Conservation (phyloP, 2,888 invertebrate genomes). For the Nomada fucata region DNA sequence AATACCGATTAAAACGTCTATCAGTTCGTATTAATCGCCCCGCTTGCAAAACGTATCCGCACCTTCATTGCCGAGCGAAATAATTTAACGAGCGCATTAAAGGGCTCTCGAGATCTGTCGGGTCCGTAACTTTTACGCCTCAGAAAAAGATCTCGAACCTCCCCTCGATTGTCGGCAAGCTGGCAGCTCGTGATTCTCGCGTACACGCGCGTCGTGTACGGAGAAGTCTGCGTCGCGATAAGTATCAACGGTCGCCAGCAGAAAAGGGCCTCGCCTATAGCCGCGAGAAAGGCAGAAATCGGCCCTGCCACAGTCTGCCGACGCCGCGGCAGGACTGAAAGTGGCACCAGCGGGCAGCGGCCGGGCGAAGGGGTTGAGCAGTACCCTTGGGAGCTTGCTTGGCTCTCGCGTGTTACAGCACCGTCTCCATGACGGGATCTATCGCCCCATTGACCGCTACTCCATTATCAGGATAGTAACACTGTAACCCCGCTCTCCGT, state of each 20-base stretch:
- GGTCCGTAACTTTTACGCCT: no score
- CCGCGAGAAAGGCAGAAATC: constrained; percentile 49
- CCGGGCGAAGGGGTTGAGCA: constrained; percentile 51
- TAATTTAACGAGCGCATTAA: no score
- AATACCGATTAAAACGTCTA: no score
- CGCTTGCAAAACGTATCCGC: no score
- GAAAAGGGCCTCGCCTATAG: constrained; percentile 34
- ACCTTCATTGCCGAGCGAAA: no score
- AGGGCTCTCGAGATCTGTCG: no score
- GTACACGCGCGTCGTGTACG: constrained; percentile 44
- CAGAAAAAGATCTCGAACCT: not conserved
- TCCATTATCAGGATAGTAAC: constrained; percentile 81
- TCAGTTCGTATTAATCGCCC: no score
- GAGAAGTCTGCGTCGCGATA: constrained; percentile 55
- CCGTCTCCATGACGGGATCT: constrained; percentile 75
- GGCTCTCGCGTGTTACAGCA: constrained; percentile 71
- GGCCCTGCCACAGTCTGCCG: constrained; percentile 35
- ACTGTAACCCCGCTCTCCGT: constrained; percentile 74
- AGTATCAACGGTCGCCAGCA: constrained; percentile 55
- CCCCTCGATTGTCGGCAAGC: constrained; percentile 1
- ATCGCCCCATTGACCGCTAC: constrained; percentile 81
- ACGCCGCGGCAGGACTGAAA: constrained; percentile 54
- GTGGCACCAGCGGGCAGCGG: constrained; percentile 46
- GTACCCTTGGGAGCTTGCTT: constrained; percentile 72
- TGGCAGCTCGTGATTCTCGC: constrained; percentile 45